These are phyloP conservation scores for Lycorma delicatula DNA, from an alignment of 1,140 invertebrate species.

Conservation along the genomic window DNA sequence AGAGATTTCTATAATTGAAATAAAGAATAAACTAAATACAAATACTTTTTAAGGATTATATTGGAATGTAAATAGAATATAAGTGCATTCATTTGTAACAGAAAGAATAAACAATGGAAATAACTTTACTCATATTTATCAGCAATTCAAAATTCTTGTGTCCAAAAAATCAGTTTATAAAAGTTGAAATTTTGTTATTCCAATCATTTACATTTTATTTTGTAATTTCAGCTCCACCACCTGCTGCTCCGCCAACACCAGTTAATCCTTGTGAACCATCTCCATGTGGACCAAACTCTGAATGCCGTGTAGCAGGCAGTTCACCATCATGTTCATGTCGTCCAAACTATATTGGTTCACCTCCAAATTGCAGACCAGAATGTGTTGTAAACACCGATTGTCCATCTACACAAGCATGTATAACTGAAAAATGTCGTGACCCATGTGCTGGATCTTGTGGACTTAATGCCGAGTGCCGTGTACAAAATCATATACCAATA, in stretches of 20 bases:
- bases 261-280: slow-evolving; percentile 30
- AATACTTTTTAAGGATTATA: too few species aligned
- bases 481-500: slow-evolving; percentile 66
- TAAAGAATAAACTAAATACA: too few species aligned
- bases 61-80: too few species aligned
- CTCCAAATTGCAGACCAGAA: slow-evolving; percentile 48
- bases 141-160: too few species aligned
- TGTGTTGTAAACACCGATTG: slow-evolving; percentile 47
- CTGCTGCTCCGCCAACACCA: slow-evolving; percentile 3
- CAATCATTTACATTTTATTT: not conserved
- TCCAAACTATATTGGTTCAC: slow-evolving; percentile 44
- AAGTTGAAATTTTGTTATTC: not conserved
- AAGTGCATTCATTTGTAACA: too few species aligned
- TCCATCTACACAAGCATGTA: slow-evolving; percentile 45
- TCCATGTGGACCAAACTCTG: slow-evolving; percentile 45
- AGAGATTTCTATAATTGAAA: too few species aligned
- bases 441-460: slow-evolving; percentile 63
- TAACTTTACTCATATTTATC: too few species aligned
- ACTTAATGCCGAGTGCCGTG: slow-evolving; percentile 55
- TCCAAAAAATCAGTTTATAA: not conserved
- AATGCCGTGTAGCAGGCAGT: slow-evolving; percentile 38
- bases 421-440: slow-evolving; percentile 56
- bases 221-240: slow-evolving; percentile 9
- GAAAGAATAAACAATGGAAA: too few species aligned
- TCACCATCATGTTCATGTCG: slow-evolving; percentile 49